Base-by-base conservation (phyloP, 2,797 vertebrate species). In the Pseudomugil gertrudae region DNA sequence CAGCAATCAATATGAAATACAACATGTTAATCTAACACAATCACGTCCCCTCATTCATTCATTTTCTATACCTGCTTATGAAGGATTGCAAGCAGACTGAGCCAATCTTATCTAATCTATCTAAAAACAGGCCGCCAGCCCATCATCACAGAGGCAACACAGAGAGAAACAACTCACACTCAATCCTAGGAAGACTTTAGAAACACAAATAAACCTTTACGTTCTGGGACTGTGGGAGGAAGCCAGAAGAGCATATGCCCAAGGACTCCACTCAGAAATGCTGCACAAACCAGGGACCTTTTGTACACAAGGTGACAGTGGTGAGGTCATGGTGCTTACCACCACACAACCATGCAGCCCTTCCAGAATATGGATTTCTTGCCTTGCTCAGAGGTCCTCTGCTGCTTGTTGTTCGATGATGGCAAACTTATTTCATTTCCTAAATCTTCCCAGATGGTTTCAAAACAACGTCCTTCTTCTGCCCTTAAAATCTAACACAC, bases 401-500 rank as follows among this genome's bases (percentile, higher is more conserved):
- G 35, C 33, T 48, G 30, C n/a, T 50, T 26, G 33, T 26, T 38
- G 63, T 29, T 62, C 10, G 60, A 63, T 29, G 56, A 73, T 36
- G 24, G 23, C 14, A 64, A 43, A 9, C 60, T 74, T 72, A 61
- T 45, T 70, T 78, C 59, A n/a, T 63, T 66, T 76, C 38, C 32
- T 29, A 66, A 43, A 76, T 72, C 66, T 62, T 70, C 80, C 76
- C 65, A 63, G 43, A 62, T 78, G 73, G 60, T 70, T 71, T 85
- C 65, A 63, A 74, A 78, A 50, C 2, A 0, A 13, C 33, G 27
- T 71, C 85, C 81, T 81, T 83, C 63, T 14, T 62, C 57, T 70
- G 74, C 84, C 84, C 84, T 85, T 63, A 72, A 57, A 60, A 69
- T 51, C 52, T 43, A 32, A 32, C 47, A 38, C 33, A 54, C 76